Percentiles rank a stretch among this genome's conserved stretches.
phyloP scores from a whole-genome alignment of 2,888 invertebrate species.

The Hirtodrosophila histrioides region DNA sequence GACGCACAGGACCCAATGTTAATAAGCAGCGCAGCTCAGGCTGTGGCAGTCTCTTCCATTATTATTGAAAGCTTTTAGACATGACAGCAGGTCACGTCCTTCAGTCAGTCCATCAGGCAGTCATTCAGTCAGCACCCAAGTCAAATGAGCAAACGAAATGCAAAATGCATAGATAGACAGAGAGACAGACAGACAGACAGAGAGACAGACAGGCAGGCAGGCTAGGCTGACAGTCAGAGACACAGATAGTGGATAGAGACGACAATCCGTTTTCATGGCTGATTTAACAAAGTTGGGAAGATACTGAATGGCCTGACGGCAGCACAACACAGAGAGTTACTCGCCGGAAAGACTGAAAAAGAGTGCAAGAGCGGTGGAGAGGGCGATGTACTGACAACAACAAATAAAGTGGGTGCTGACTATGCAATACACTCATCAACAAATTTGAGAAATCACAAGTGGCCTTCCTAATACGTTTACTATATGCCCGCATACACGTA shows the following conservation, averaged over 20 bases:
- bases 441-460: too few species aligned
- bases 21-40: conserved; percentile 44
- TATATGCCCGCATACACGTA: background rate
- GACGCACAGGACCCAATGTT: conserved; percentile 32
- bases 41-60: conserved; percentile 41
- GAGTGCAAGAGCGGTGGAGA: background rate
- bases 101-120: conserved; percentile 40
- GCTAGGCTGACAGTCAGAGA: background rate
- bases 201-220: background rate
- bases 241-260: conserved; percentile 40
- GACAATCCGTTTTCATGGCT: conserved; percentile 79
- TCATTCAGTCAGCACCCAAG: conserved; percentile 61
- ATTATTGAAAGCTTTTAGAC: conserved; percentile 80
- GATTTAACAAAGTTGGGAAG: conserved; percentile 74
- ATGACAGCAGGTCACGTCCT: conserved; percentile 70
- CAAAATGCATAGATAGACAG: conserved; percentile 63
- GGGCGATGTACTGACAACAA: background rate
- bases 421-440: conserved; percentile 1
- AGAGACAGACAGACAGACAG: conserved; percentile 3
- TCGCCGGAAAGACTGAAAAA: conserved; percentile 14
- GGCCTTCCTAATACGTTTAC: too few species aligned
- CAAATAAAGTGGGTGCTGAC: background rate
- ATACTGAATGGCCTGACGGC: conserved; percentile 50
- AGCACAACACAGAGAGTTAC: conserved; percentile 25
- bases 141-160: conserved; percentile 74